Percentiles rank a stretch among this genome's conserved stretches.
These are phyloP conservation scores for Odocoileus hemionus DNA, from an alignment of 2,113 vertebrate species.

Conservation along the genomic window DNA sequence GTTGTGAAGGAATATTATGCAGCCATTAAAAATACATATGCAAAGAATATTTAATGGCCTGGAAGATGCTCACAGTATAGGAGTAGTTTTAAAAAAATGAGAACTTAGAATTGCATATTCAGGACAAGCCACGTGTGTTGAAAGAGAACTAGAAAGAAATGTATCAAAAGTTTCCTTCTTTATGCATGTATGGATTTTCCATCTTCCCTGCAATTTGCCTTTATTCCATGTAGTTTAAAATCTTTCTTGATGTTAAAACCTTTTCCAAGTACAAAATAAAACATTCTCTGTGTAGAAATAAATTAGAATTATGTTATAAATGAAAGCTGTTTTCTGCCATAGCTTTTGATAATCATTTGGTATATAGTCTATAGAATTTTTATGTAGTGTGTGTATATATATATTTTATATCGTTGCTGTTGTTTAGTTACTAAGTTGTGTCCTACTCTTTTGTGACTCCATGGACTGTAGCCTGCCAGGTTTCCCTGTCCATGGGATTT, in stretches of 20 bases:
- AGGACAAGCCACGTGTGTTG: background rate
- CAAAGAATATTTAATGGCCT: background rate
- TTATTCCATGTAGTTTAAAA: background rate
- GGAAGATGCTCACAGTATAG: background rate
- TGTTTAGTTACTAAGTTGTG: background rate
- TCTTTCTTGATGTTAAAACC: background rate
- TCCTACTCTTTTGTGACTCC: background rate
- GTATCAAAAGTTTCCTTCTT: background rate
- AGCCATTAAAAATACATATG: slow-evolving; percentile 30
- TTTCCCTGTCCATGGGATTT: background rate
- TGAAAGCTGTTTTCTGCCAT: background rate
- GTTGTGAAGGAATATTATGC: background rate
- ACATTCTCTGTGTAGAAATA: background rate
- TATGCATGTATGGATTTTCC: too few species aligned
- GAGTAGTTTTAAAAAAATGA: background rate
- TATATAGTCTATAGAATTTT: background rate
- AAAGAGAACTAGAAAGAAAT: background rate
- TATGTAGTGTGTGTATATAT: background rate
- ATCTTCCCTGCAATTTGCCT: background rate
- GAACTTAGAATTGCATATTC: background rate
- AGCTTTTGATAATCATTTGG: background rate
- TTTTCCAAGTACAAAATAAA: background rate
- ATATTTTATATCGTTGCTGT: background rate
- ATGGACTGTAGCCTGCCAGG: background rate
- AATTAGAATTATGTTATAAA: background rate